phyloP scores from a whole-genome alignment of 2,888 invertebrate species.

The Ischnura elegans region DNA sequence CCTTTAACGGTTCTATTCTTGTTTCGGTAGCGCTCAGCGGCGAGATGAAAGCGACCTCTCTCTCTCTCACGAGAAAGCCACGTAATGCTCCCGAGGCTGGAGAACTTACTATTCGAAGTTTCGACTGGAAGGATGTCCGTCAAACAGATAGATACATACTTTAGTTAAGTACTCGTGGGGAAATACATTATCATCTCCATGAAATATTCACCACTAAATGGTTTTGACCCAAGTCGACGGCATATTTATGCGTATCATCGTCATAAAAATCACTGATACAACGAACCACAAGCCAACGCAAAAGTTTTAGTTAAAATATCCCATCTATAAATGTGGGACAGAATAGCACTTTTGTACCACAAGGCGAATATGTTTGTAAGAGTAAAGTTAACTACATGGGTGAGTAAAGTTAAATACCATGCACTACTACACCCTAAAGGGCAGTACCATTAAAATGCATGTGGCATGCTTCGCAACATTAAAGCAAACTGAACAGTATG shows the following conservation, averaged over 20 bases:
- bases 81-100: background rate
- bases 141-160: too few relatives aligned
- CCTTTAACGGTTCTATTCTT: conserved; percentile 13
- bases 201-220: background rate
- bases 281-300: background rate
- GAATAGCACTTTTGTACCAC: too few relatives aligned
- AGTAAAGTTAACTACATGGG: too few relatives aligned
- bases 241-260: background rate
- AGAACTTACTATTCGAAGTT: background rate
- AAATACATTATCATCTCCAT: background rate
- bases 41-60: conserved; percentile 26
- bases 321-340: too few relatives aligned
- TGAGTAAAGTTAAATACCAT: too few relatives aligned
- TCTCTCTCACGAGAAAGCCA: background rate
- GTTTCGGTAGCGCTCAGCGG: conserved; percentile 38
- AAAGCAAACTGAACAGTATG: background rate
- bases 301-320: too few relatives aligned
- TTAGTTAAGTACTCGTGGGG: background rate
- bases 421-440: too few relatives aligned
- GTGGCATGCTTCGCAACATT: too few relatives aligned
- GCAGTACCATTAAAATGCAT: too few relatives aligned
- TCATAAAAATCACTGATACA: background rate
- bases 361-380: too few relatives aligned
- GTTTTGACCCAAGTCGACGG: background rate
- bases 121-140: background rate